phyloP scores from a whole-genome alignment of 1,140 invertebrate species.

The Macrocentrus cingulum region DNA sequence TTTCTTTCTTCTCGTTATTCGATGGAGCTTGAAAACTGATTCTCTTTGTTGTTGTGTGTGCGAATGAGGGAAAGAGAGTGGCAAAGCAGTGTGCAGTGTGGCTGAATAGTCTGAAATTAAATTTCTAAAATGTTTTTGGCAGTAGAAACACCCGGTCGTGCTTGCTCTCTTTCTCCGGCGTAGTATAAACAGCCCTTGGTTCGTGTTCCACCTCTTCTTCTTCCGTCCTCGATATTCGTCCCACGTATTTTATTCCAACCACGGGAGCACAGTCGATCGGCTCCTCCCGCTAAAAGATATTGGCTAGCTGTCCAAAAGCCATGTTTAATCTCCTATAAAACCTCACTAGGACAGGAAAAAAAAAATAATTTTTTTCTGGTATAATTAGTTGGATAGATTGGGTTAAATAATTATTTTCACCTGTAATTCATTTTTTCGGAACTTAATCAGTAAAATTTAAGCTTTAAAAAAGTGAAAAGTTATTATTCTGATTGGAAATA shows the following conservation, averaged over 20 bases:
- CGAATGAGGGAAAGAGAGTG: background rate
- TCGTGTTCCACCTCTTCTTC: slow-evolving; percentile 16
- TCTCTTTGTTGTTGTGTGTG: background rate
- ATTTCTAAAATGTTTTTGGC: slow-evolving; percentile 32
- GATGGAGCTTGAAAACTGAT: too few relatives aligned
- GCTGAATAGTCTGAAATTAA: slow-evolving; percentile 27
- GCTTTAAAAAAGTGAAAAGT: too few relatives aligned
- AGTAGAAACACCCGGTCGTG: background rate
- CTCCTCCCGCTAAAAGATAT: background rate
- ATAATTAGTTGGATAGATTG: background rate
- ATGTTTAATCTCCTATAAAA: slow-evolving; percentile 4
- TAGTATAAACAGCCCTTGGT: too few relatives aligned
- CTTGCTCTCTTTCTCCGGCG: slow-evolving; percentile 2
- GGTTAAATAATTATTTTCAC: too few relatives aligned
- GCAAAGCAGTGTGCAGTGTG: slow-evolving; percentile 11
- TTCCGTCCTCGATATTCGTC: slow-evolving; percentile 4
- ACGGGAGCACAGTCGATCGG: background rate
- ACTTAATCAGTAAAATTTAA: too few relatives aligned
- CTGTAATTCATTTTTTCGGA: too few relatives aligned
- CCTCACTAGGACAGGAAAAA: background rate
- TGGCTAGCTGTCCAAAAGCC: slow-evolving; percentile 11
- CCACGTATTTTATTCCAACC: slow-evolving; percentile 9
- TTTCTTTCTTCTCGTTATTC: background rate
- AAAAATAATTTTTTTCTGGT: background rate
- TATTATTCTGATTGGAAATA: too few relatives aligned